A percentile compares a stretch with the other conserved stretches of the same genome.
Evolutionary conservation across 2,113 vertebrate genomes (phyloP).

Genomic region (Dasyurus viverrinus): DNA sequence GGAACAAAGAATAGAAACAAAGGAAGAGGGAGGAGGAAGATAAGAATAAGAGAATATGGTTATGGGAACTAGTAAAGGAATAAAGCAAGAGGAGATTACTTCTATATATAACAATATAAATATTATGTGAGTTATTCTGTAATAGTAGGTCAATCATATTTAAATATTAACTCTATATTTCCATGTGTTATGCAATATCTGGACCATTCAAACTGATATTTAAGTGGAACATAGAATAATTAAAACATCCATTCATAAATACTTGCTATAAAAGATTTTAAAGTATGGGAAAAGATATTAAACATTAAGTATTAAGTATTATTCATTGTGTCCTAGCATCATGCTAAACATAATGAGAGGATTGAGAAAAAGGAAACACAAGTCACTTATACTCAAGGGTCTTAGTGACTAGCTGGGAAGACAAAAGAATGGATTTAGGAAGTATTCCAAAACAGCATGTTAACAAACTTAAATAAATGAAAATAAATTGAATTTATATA

Average conservation of each 20-base stretch:
- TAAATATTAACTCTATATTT: not conserved
- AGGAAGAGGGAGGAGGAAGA: not conserved
- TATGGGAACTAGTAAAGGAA: not conserved
- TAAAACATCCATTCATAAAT: not conserved
- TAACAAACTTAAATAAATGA: not conserved
- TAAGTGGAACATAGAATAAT: not conserved
- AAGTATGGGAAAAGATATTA: not conserved
- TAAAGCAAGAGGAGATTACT: not conserved
- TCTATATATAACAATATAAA: not conserved
- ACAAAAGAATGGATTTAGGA: not conserved
- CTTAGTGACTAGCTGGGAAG: not conserved
- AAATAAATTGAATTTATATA: not conserved
- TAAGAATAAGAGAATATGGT: not conserved
- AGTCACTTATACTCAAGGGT: not conserved
- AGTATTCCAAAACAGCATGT: not conserved
- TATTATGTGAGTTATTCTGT: not conserved
- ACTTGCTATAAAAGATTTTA: not conserved
- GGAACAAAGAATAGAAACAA: not conserved
- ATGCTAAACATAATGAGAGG: not conserved
- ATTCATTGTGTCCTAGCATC: not conserved
- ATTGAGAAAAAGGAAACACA: not conserved
- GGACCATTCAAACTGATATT: not conserved
- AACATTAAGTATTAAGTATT: not conserved
- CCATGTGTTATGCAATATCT: not conserved
- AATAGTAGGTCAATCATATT: not conserved